Base-by-base conservation (phyloP, 2,113 vertebrate species). In the Chamaea fasciata region DNA sequence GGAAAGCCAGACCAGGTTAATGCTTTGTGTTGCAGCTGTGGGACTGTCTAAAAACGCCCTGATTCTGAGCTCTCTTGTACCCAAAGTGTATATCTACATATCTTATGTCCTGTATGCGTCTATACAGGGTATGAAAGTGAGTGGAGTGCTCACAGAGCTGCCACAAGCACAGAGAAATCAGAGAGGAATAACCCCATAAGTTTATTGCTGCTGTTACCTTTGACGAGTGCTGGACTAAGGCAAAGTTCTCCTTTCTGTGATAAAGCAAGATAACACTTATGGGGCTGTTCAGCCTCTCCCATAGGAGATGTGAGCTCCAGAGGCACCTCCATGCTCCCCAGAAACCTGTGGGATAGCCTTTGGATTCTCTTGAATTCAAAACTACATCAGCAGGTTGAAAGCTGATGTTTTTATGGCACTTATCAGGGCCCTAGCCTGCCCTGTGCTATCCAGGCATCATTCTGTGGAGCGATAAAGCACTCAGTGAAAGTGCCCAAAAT, bases 351-450 rank as follows among this genome's bases (percentile, higher is more conserved):
- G 35, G 35, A 2, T 10, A 39, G 30, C 22, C 69, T 14, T 50
- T 17, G 26, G 11, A 22, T 27, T 12, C 39, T 39, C 27, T 50
- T 2, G 26, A 20, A 3, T 67, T 80, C 0, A 0, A 83, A 83
- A 50, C 35, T 11, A 11, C 17, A 4, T 53, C 47, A 67, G 33
- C 17, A n/a, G 2, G 15, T 53, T 65, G 56, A 15, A 28, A 69
- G 59, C 7, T 52, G 71, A 39, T 13, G 31, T 31, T 42, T 91
- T 71, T 62, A 15, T 46, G 30, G n/a, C 9, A 2, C n/a, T 84
- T 74, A 49, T 8, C 56, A 46, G 67, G 13, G 55, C 28, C 24
- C 7, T 53, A 50, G 30, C 46, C 12, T 31, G 31, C 9, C 46
- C 14, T 16, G 16, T 49, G 31, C 69, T 23, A 21, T 39, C 27